Evolutionary conservation across 2,888 invertebrate species (phyloP).

Genomic region (Hydroisotoma schaefferi): DNA sequence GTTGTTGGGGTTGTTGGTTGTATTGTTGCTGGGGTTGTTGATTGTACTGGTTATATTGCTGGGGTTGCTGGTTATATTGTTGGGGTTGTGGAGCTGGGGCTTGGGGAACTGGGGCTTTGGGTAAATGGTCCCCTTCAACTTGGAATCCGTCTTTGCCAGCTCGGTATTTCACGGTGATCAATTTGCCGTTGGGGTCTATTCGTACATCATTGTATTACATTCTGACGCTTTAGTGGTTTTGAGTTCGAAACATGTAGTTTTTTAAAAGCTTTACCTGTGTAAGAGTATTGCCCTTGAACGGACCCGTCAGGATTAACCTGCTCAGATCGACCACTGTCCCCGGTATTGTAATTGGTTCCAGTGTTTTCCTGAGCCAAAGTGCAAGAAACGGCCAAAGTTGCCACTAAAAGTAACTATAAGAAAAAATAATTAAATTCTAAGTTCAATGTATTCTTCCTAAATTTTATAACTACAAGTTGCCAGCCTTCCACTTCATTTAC

Average conservation of each 20-base stretch:
- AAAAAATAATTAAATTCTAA: background rate
- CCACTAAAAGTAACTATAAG: slow-evolving; percentile 31
- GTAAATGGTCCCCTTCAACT: slow-evolving; percentile 43
- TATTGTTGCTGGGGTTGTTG: slow-evolving; percentile 23
- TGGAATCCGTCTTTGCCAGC: slow-evolving; percentile 44
- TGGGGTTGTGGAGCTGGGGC: slow-evolving; percentile 18
- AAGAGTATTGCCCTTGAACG: slow-evolving; percentile 29
- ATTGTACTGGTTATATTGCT: slow-evolving; percentile 19
- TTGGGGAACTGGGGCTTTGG: slow-evolving; percentile 26
- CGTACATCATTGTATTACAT: background rate
- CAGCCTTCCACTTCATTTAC: too few relatives aligned
- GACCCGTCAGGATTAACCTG: slow-evolving; percentile 28
- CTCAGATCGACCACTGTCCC: slow-evolving; percentile 35
- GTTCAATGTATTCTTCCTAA: background rate
- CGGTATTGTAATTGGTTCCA: slow-evolving; percentile 42
- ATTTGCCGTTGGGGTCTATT: slow-evolving; percentile 32
- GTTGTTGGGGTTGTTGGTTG: slow-evolving; percentile 22
- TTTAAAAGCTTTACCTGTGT: slow-evolving; percentile 18
- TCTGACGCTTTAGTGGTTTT: background rate
- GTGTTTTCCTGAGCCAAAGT: slow-evolving; percentile 25
- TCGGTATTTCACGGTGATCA: slow-evolving; percentile 38
- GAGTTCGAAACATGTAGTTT: background rate
- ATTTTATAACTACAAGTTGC: background rate
- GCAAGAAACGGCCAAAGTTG: slow-evolving; percentile 23
- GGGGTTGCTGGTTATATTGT: slow-evolving; percentile 20